Evolutionary conservation across 2,797 vertebrate species (phyloP), one percentile per base, ranked within the genome.

Genomic region (Melanotaenia parkinsoni): DNA sequence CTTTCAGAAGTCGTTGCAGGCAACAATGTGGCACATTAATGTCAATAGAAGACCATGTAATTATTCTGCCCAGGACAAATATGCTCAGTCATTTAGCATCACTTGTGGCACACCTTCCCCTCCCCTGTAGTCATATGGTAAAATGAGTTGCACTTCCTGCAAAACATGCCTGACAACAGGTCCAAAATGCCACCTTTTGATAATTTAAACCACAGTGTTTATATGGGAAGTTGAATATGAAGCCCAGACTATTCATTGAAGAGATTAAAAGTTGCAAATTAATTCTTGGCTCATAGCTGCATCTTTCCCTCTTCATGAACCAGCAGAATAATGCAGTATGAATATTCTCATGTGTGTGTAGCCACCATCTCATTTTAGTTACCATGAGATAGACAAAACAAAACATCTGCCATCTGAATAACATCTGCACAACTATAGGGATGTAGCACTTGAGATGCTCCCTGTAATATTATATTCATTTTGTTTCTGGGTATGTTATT

Each of bases 241-340:
- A 70, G 50, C 8, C 37, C 53, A 73, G 87, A 88, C 77, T 63
- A 83, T 85, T 86, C 45, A 75, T 35, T 79, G 81, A 91, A 84
- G 79, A 76, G 75, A 86, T 72, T 51, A 86, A 90, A 92, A 89
- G 89, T 86, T 82, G 87, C 62, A 77, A 81, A 83, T 81, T 79
- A 79, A 88, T 89, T 88, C 70, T 89, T 77, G 53, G 37, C 79
- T 76, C 66, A 60, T 72, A 76, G 57, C 69, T 56, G 66, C 67
- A 70, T 50, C 66, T 65, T 58, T 62, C 26, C 11, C 9, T 33
- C 57, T 69, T 33, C 56, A 32, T 11, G 45, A 63, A 59, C 72
- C 53, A 74, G 64, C 22, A 20, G 75, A 81, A 84, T 72, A 68
- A 28, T 66, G 59, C 37, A 37, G 26, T 28, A 51, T 77, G 72